Conservation (phyloP, 1,140 invertebrate species). For the Drosophila ercepeae region DNA sequence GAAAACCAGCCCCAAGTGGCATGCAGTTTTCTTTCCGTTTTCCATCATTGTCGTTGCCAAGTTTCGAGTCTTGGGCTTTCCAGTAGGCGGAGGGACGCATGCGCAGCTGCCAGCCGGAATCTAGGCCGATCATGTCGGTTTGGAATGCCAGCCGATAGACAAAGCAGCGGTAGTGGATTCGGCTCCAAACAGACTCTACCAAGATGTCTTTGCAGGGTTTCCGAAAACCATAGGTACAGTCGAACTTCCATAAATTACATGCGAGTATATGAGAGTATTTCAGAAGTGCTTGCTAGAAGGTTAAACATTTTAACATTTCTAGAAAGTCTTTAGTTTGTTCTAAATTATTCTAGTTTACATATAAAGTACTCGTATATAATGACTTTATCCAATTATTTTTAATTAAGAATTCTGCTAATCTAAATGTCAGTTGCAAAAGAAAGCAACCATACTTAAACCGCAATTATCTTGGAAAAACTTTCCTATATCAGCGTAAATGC, state of each 20-base stretch:
- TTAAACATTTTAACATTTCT: too few relatives aligned
- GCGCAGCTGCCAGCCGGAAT: constrained; percentile 37
- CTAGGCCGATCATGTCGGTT: constrained; percentile 44
- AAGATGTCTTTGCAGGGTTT: constrained; percentile 1
- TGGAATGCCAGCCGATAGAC: constrained; percentile 59
- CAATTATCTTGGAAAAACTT: background rate
- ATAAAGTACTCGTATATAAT: too few relatives aligned
- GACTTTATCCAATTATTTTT: background rate
- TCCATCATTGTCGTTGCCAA: constrained; percentile 43
- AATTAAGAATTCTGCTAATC: background rate
- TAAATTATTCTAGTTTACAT: too few relatives aligned
- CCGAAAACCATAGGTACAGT: background rate
- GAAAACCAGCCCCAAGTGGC: constrained; percentile 23
- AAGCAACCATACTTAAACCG: background rate
- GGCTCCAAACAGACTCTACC: constrained; percentile 7
- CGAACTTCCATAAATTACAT: background rate
- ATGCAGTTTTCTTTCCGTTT: constrained; percentile 52
- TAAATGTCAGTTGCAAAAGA: background rate
- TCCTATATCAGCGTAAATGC: background rate
- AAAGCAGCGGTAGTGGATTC: constrained; percentile 8
- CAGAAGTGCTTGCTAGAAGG: too few relatives aligned
- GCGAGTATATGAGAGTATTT: background rate
- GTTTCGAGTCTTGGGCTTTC: constrained; percentile 42
- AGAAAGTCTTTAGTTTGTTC: too few relatives aligned
- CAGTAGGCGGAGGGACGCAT: constrained; percentile 25